Evolutionary conservation across 2,888 invertebrate genomes (phyloP).

Genomic region (Chalcis sispes): DNA sequence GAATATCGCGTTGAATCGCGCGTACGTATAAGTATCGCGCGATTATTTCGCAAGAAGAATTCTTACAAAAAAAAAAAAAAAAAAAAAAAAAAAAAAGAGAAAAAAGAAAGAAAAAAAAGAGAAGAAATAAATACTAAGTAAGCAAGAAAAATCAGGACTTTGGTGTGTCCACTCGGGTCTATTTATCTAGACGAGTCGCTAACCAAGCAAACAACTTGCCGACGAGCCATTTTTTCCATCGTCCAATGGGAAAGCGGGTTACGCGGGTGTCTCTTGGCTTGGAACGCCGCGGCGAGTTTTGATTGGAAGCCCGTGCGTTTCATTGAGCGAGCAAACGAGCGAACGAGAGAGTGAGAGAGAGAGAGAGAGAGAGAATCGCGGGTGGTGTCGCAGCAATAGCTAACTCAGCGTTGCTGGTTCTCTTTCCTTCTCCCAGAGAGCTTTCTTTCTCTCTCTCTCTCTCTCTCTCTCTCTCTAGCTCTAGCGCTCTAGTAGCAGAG

Average conservation of each 20-base stretch:
- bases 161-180: too few species aligned
- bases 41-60: too few species aligned
- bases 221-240: conserved; percentile 13
- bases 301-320: conserved; percentile 61
- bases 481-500: not conserved
- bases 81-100: too few species aligned
- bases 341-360: conserved; percentile 10
- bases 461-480: conserved; percentile 21
- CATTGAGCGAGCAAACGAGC: conserved; percentile 40
- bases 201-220: too few species aligned
- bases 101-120: too few species aligned
- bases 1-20: too few species aligned
- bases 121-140: too few species aligned
- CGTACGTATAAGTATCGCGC: too few species aligned
- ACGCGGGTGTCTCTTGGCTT: not conserved
- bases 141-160: too few species aligned
- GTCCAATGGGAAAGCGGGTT: conserved; percentile 36
- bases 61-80: conserved; percentile 23
- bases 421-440: conserved; percentile 21
- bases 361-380: conserved; percentile 35
- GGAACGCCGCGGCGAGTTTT: conserved; percentile 52
- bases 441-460: too few species aligned
- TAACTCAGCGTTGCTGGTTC: conserved; percentile 2
- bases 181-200: too few species aligned
- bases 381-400: conserved; percentile 55